Evolutionary conservation across 2,113 vertebrate species (phyloP).

Genomic region (Nothobranchius kuhntae): DNA sequence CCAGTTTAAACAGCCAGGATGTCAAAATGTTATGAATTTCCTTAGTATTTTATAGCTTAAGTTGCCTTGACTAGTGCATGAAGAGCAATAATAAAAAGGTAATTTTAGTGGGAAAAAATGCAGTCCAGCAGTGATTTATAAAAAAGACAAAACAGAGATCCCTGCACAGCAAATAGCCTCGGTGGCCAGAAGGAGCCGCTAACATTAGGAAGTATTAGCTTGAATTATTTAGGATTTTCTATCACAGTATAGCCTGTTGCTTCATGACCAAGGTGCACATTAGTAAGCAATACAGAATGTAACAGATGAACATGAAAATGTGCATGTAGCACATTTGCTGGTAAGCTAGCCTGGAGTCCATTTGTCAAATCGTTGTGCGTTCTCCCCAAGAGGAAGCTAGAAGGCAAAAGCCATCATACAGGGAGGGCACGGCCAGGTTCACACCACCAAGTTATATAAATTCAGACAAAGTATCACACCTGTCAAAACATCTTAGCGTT

Average conservation of each 20-base stretch:
- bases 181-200: conserved; percentile 18
- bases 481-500: conserved; percentile 55
- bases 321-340: conserved; percentile 27
- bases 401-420: conserved; percentile 45
- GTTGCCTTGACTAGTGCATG: background rate
- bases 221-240: conserved; percentile 62
- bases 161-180: conserved; percentile 27
- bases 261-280: conserved; percentile 40
- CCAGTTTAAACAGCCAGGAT: no score
- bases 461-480: conserved; percentile 69
- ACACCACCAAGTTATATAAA: conserved; percentile 31
- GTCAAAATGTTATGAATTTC: background rate
- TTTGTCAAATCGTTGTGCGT: conserved; percentile 44
- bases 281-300: conserved; percentile 53
- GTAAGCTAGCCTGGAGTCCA: conserved; percentile 27
- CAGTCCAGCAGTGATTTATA: conserved; percentile 14
- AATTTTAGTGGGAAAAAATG: conserved; percentile 2
- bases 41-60: background rate
- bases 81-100: conserved; percentile 6
- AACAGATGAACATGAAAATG: conserved; percentile 29
- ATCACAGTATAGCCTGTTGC: conserved; percentile 18
- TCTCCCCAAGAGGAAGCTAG: conserved; percentile 37
- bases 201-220: conserved; percentile 43
- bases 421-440: conserved; percentile 25
- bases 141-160: conserved; percentile 16